Evolutionary conservation across 2,888 invertebrate genomes (phyloP), one percentile per base, ranked within the genome.

Genomic region (Lasioglossum zephyrum): DNA sequence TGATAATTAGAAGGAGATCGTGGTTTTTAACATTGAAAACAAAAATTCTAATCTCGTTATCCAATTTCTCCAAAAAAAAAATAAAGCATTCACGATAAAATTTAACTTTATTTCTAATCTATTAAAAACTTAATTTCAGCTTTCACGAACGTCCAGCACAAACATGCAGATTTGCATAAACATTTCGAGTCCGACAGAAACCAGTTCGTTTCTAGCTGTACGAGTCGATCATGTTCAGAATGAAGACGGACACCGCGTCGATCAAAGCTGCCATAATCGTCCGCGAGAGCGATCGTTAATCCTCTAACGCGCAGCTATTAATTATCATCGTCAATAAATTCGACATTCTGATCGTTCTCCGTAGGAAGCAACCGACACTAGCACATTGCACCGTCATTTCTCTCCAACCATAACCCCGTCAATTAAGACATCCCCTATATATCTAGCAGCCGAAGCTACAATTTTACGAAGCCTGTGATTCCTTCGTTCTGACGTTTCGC

Each of bases 401-500:
- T 36, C 69, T 31, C 3, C 16, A n/a, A 69, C 13, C 69, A 69
- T 39, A 69, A 36, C 63, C 57, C 22, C 75, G 63, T 31, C 41
- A 47, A 63, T 44, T 26, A 63, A 44, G 44, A 63, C 26, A 31
- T 57, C 44, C 44, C 75, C 60, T 6, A 44, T 69, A 36, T n/a
- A 18, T 9, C 1, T 8, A 4, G 4, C 16, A 8, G 9, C 41
- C 39, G 36, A 4, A 57, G 57, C 63, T 41, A 22, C 44, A 44
- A 76, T 76, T 44, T 76, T 11, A 6, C 76, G 31, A 16, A 31
- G 73, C 73, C 36, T 44, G 63, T 22, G 78, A 79, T 77, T 72
- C 73, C n/a, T 49, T 49, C 44, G 57, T 77, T 57, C 36, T 36
- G 36, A 72, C 49, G 73, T 70, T 79, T 81, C 77, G 74, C 73